Evolutionary conservation across 2,888 invertebrate genomes (phyloP).

Genomic region (Epicampocera succincta): DNA sequence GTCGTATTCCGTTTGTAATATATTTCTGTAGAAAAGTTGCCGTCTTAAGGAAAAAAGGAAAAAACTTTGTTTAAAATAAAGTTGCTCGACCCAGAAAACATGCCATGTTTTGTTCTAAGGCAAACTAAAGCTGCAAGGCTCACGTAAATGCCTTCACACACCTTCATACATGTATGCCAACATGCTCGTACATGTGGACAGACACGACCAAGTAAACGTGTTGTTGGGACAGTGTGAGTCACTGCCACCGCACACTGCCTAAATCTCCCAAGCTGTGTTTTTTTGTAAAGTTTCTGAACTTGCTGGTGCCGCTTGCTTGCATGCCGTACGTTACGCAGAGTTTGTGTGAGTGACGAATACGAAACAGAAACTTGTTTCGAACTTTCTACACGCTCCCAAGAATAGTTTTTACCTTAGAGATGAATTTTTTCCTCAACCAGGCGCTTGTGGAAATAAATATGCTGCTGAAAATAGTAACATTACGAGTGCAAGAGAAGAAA

Average conservation of each 20-base stretch:
- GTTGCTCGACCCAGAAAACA: too few species aligned
- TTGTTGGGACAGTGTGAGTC: neutral
- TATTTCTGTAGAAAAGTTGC: too few species aligned
- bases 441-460: neutral
- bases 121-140: too few species aligned
- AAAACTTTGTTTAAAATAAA: too few species aligned
- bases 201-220: neutral
- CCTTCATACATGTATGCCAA: too few species aligned
- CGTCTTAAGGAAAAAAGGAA: too few species aligned
- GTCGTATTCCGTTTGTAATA: too few species aligned
- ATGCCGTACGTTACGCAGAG: neutral
- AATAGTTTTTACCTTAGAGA: neutral
- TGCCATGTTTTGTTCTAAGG: too few species aligned
- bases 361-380: neutral
- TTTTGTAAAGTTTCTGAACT: neutral
- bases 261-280: neutral
- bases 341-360: neutral
- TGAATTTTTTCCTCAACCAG: neutral
- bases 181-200: neutral
- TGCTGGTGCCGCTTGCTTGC: neutral
- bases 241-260: neutral
- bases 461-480: neutral
- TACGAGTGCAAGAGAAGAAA: neutral
- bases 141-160: too few species aligned
- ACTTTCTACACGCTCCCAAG: neutral